Base-by-base conservation (phyloP, 2,113 vertebrate species). In the Zosterops lateralis region DNA sequence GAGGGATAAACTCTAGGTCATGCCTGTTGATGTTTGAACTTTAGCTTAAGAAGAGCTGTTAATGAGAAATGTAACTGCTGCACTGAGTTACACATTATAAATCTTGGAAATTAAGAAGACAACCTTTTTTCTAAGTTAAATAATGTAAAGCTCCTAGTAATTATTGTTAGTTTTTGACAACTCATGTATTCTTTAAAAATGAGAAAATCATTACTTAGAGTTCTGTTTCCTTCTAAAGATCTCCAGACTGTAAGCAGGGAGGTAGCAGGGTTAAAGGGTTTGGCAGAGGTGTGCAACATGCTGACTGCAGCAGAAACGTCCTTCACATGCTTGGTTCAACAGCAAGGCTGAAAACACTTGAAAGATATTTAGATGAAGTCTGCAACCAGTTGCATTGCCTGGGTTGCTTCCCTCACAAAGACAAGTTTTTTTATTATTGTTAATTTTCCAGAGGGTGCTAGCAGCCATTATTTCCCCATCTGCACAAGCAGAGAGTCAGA, bases 231-330 rank as follows among this genome's bases (percentile, higher is more conserved):
- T 83, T 76, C 34, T 66, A 10, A 86, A 48, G 28, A 68, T 18
- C 28, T 56, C 17, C n/a, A 68, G 32, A 64, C 7, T 6, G 9
- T 42, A 32, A 70, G 17, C 32, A 61, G 45, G 18, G 24, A 65
- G 5, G 50, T 38, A 28, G 42, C 7, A 53, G 42, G 62, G 5
- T 48, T 77, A 31, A 77, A 31, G 8, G 51, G 14, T 29, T 79
- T 2, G 4, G 18, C 54, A 73, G 51, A 71, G 20, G 44, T 24
- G 12, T 54, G 17, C 40, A 17, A 13, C 0, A 0, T 64, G 29
- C 26, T 4, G 8, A 28, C 17, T 6, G 3, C 31, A 80, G 45
- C 26, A 90, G 26, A 90, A 93, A 50, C 1, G 0, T 51, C 44
- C 12, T 82, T 71, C 3, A 6, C 7, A 2, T 14, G 8, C 21